These are phyloP conservation scores for Eupithecia vulgata DNA, from an alignment of 2,888 invertebrate genomes.

Conservation along the genomic window DNA sequence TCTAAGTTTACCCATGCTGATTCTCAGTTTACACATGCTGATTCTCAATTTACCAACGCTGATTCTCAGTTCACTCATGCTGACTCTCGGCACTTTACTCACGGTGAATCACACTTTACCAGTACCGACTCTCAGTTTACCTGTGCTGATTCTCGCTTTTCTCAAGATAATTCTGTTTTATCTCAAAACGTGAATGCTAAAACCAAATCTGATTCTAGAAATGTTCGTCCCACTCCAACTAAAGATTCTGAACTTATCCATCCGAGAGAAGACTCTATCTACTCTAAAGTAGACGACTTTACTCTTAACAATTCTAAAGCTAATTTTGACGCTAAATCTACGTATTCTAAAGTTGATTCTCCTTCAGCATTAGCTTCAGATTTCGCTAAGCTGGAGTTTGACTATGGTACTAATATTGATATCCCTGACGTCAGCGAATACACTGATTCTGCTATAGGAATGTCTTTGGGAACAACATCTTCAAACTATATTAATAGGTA, in stretches of 20 bases:
- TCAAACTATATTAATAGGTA: conserved; percentile 5
- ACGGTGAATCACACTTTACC: background rate
- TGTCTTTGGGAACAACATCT: conserved; percentile 10
- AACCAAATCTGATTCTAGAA: background rate
- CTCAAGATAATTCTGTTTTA: background rate
- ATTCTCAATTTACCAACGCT: background rate
- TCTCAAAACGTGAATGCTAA: background rate
- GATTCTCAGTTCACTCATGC: background rate
- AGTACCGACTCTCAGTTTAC: background rate
- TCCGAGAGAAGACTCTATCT: background rate
- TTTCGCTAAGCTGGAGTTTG: background rate
- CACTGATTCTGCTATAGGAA: conserved; percentile 17
- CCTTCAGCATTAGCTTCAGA: background rate
- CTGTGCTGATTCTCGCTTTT: background rate
- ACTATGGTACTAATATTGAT: background rate
- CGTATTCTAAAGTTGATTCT: background rate
- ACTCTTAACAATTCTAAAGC: background rate
- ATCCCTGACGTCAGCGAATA: background rate
- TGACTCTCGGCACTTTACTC: background rate
- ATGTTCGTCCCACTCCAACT: background rate
- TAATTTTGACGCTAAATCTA: conserved; percentile 1
- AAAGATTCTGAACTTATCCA: background rate
- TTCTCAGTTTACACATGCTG: background rate
- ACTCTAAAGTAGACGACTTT: background rate
- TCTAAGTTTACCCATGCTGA: background rate